These are phyloP conservation scores for Vidua macroura DNA, from an alignment of 2,113 vertebrate species.

Conservation along the genomic window DNA sequence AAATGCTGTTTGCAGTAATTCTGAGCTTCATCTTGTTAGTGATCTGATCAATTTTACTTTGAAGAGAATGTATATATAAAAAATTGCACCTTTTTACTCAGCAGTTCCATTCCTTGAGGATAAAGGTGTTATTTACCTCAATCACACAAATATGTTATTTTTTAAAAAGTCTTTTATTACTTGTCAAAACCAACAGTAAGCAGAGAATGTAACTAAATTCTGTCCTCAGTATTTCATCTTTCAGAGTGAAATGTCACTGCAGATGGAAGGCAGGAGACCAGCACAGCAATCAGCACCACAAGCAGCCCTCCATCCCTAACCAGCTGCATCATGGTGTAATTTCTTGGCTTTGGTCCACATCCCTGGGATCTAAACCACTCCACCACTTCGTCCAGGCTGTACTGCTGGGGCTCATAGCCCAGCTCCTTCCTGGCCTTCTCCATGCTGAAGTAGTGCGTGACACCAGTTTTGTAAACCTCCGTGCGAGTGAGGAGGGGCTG, in stretches of 20 bases:
- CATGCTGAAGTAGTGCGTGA: conserved; percentile 92
- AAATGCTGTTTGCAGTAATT: background rate
- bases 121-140: background rate
- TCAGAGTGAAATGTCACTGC: conserved; percentile 35
- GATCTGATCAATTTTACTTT: background rate
- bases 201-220: background rate
- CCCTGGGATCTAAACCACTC: conserved; percentile 86
- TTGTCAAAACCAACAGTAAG: background rate
- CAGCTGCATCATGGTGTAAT: background rate
- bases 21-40: background rate
- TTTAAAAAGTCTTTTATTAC: background rate
- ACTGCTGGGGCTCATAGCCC: conserved; percentile 78
- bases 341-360: conserved; percentile 67
- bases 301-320: conserved; percentile 70
- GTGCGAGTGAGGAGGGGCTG: conserved; percentile 92
- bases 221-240: background rate
- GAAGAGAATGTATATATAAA: background rate
- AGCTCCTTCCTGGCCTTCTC: conserved; percentile 87
- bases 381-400: conserved; percentile 83
- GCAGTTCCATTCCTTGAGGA: background rate
- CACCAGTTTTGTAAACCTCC: conserved; percentile 92
- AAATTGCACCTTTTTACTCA: background rate
- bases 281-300: conserved; percentile 59
- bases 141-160: background rate
- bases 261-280: conserved; percentile 76